Evolutionary conservation across 2,797 vertebrate genomes (phyloP).

Genomic region (Megalops cyprinoides): DNA sequence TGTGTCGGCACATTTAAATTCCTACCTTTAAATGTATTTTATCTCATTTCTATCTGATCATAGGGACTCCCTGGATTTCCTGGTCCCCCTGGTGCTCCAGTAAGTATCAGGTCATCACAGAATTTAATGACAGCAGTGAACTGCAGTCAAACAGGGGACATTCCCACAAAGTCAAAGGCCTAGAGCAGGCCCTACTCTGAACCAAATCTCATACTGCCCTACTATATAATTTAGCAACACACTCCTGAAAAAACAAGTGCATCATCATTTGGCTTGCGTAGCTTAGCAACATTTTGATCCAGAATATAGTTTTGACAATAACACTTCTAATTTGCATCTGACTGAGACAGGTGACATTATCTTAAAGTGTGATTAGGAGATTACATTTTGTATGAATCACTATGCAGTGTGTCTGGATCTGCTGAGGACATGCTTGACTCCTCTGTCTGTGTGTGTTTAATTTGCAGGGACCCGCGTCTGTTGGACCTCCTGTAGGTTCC

Average conservation of each 20-base stretch:
- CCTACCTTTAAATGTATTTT: no score
- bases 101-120: conserved; percentile 59
- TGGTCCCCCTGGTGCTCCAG: conserved; percentile 70
- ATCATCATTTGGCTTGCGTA: background rate
- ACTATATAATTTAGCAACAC: background rate
- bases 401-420: background rate
- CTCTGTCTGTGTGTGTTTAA: conserved; percentile 13
- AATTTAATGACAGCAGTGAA: background rate
- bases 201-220: background rate
- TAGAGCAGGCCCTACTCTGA: background rate
- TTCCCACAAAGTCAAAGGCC: no score
- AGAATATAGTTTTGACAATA: background rate
- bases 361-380: background rate
- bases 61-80: conserved; percentile 81
- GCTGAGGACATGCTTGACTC: background rate
- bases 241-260: background rate
- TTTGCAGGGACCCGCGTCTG: conserved; percentile 68
- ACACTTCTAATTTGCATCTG: background rate
- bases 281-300: background rate
- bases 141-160: background rate
- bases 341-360: background rate
- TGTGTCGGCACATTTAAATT: no score
- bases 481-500: conserved; percentile 74
- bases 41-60: background rate
- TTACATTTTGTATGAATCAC: conserved; percentile 3